Percentiles rank a stretch among this genome's conserved stretches.
phyloP scores from a whole-genome alignment of 2,888 invertebrate species.

The Epinotia brunnichana region DNA sequence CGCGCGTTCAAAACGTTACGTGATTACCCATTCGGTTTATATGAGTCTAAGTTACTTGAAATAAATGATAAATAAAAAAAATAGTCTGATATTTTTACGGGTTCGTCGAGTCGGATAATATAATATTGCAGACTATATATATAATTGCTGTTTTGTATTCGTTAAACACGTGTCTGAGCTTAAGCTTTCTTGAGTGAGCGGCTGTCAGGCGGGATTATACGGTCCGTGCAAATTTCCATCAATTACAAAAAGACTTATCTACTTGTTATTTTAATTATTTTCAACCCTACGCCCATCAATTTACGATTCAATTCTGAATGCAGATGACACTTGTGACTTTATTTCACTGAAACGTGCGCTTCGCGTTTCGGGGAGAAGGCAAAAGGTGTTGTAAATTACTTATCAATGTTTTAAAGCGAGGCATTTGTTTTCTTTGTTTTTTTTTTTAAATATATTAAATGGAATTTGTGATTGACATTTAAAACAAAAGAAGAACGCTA shows the following conservation, averaged over 20 bases:
- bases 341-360: background rate
- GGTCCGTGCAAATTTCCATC: conserved; percentile 4
- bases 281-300: background rate
- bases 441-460: conserved; percentile 1
- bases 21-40: too few relatives aligned
- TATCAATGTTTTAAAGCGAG: background rate
- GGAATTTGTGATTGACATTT: background rate
- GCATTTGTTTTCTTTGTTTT: background rate
- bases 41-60: too few relatives aligned
- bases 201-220: conserved; percentile 21
- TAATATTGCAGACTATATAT: background rate
- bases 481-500: background rate
- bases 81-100: too few relatives aligned
- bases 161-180: conserved; percentile 7
- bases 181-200: conserved; percentile 19
- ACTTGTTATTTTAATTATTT: background rate
- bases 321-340: background rate
- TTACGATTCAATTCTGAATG: background rate
- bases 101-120: background rate
- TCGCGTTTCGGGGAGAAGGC: background rate
- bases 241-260: background rate
- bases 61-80: too few relatives aligned
- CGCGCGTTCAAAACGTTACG: too few relatives aligned
- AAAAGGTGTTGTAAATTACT: conserved; percentile 2
- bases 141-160: conserved; percentile 8